Conservation (phyloP, 2,797 vertebrate genomes). For the Gobio occitaniae region DNA sequence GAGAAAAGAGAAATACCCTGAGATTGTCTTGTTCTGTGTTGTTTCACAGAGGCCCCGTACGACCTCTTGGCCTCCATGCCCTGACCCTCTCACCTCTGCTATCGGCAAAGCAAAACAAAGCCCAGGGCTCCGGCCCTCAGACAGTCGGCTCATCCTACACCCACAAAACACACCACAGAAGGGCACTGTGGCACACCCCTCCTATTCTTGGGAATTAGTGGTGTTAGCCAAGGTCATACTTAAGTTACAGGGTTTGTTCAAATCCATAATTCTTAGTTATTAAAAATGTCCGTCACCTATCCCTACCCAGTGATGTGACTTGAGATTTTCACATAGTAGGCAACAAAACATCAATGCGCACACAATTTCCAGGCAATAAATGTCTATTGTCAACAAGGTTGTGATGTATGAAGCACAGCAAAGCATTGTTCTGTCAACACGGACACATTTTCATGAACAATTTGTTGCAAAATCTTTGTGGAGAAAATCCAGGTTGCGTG, state of each 20-base stretch:
- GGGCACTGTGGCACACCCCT: background rate
- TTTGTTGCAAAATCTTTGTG: background rate
- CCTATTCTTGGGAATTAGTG: background rate
- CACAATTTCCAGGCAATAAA: background rate
- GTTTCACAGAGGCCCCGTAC: slow-evolving; percentile 52
- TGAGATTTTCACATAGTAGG: background rate
- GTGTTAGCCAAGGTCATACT: background rate
- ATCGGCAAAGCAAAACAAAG: slow-evolving; percentile 87
- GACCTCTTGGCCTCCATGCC: slow-evolving; percentile 70
- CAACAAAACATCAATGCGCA: background rate
- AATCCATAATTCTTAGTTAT: background rate
- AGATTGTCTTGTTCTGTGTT: slow-evolving; percentile 78
- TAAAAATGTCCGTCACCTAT: background rate
- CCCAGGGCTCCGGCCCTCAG: slow-evolving; percentile 57
- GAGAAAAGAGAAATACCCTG: slow-evolving; percentile 73
- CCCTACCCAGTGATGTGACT: too few relatives aligned
- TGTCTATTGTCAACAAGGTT: too few relatives aligned
- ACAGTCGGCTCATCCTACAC: slow-evolving; percentile 47
- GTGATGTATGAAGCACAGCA: background rate
- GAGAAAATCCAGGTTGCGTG: too few relatives aligned
- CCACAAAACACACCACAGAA: slow-evolving; percentile 52
- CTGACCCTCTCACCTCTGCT: slow-evolving; percentile 85
- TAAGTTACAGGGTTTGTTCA: background rate
- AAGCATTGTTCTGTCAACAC: background rate
- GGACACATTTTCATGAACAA: background rate